Conservation (phyloP, 1,140 invertebrate species). For the Philotrypesis tridentata region DNA sequence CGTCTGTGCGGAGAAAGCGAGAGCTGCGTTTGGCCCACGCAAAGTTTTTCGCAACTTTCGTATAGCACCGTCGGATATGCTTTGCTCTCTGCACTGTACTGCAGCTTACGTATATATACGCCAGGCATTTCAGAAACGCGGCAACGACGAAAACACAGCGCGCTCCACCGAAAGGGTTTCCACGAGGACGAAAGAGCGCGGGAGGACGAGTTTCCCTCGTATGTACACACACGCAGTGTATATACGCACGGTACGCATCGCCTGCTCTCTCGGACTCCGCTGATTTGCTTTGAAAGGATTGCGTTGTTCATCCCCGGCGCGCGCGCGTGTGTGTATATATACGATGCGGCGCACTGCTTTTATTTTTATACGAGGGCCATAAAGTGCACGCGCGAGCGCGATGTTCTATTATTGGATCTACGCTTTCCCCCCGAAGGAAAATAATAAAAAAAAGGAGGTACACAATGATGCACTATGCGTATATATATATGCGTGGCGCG, state of each 20-base stretch:
- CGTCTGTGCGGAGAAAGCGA: background rate
- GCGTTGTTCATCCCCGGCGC: too few relatives aligned
- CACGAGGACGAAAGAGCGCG: background rate
- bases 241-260: too few relatives aligned
- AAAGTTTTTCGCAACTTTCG: constrained; percentile 43
- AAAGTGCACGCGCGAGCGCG: too few relatives aligned
- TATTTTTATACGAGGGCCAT: background rate
- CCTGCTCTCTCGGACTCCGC: background rate
- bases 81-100: background rate
- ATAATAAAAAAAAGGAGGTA: too few relatives aligned
- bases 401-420: too few relatives aligned
- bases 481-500: too few relatives aligned
- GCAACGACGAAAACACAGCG: constrained; percentile 34
- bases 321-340: too few relatives aligned
- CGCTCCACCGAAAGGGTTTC: constrained; percentile 14
- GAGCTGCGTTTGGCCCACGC: background rate
- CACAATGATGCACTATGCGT: too few relatives aligned
- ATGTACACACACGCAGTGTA: too few relatives aligned
- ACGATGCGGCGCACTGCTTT: background rate
- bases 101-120: background rate
- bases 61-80: background rate
- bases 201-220: background rate
- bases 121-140: constrained; percentile 10
- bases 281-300: background rate
- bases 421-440: too few relatives aligned